These are phyloP conservation scores for Galeopsomyia nigrocyanea DNA, from an alignment of 2,888 invertebrate genomes.

Conservation along the genomic window DNA sequence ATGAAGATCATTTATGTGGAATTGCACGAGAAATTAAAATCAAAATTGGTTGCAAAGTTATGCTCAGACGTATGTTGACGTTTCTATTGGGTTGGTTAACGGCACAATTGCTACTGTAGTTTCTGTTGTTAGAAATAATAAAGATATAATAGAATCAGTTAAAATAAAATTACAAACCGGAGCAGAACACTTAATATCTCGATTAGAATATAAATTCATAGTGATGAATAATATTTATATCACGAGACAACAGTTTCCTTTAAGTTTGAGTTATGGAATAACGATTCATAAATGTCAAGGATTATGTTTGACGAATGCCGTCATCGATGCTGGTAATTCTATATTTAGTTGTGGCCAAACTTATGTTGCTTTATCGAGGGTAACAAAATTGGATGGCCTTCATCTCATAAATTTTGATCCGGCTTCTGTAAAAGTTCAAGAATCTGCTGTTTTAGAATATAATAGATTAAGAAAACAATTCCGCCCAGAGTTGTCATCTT, in stretches of 20 bases:
- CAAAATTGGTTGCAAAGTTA: too few relatives aligned
- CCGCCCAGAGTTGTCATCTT: too few relatives aligned
- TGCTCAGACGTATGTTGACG: too few relatives aligned
- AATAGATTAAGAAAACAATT: conserved; percentile 48
- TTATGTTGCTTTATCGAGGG: conserved; percentile 51
- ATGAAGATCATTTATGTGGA: too few relatives aligned
- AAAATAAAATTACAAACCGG: conserved; percentile 13
- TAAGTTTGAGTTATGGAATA: too few relatives aligned
- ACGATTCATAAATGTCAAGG: conserved; percentile 49
- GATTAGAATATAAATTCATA: conserved; percentile 48
- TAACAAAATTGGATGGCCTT: conserved; percentile 42
- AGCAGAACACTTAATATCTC: neutral
- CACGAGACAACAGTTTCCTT: conserved; percentile 51
- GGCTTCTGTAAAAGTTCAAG: conserved; percentile 41
- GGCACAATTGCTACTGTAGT: too few relatives aligned
- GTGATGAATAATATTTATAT: conserved; percentile 49
- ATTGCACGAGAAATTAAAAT: too few relatives aligned
- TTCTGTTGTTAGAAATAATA: conserved; percentile 11
- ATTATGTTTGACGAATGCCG: conserved; percentile 46
- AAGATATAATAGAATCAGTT: conserved; percentile 9
- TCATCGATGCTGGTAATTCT: conserved; percentile 48
- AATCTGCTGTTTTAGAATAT: conserved; percentile 48
- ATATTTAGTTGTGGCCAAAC: conserved; percentile 50
- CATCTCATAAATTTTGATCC: conserved; percentile 50
- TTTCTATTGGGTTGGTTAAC: too few relatives aligned